phyloP scores from a whole-genome alignment of 2,797 vertebrate species.

The Centroberyx gerrardi region DNA sequence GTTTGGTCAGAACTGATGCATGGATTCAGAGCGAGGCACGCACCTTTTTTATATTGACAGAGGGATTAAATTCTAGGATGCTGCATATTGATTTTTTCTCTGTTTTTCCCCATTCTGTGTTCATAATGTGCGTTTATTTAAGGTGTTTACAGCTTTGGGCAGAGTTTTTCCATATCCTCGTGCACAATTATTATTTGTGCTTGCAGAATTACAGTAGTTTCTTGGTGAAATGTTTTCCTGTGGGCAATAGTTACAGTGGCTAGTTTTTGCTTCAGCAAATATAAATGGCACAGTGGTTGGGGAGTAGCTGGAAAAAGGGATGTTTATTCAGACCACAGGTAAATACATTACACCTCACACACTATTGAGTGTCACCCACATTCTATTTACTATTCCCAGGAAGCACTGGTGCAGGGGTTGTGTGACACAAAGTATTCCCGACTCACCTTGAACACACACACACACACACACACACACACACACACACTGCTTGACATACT shows the following conservation, averaged over 20 bases:
- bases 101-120: not conserved
- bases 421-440: constrained; percentile 29
- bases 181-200: not conserved
- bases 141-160: not conserved
- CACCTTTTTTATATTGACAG: not conserved
- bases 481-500: constrained; percentile 28
- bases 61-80: not conserved
- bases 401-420: constrained; percentile 9
- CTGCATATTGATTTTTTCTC: not conserved
- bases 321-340: constrained; percentile 21
- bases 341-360: constrained; percentile 38
- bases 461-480: constrained; percentile 48
- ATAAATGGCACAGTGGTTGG: not conserved
- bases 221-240: not conserved
- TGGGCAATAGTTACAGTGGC: not conserved
- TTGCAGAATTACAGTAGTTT: not conserved
- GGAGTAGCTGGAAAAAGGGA: constrained; percentile 10
- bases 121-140: not conserved
- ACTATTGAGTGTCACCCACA: constrained; percentile 39
- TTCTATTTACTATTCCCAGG: constrained; percentile 53
- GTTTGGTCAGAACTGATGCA: no score
- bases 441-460: constrained; percentile 54
- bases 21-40: not conserved
- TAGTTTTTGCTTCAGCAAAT: not conserved
- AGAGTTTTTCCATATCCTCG: not conserved